These are phyloP conservation scores for Gymnothorax javanicus DNA, from an alignment of 2,797 vertebrate species.

Conservation along the genomic window DNA sequence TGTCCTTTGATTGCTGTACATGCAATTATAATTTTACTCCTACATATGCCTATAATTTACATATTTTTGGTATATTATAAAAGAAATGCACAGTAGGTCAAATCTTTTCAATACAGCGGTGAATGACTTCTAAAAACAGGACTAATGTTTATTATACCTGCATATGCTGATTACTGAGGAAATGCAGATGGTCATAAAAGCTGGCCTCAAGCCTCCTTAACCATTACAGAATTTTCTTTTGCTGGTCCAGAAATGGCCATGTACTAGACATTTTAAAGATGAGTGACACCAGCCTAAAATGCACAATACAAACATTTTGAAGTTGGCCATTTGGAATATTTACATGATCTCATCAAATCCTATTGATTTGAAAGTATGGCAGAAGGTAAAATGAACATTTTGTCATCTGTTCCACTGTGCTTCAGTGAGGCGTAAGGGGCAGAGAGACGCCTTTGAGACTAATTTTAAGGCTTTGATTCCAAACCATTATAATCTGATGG, in stretches of 20 bases:
- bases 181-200: too few relatives aligned
- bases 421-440: neutral
- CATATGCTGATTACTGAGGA: too few relatives aligned
- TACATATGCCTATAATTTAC: neutral
- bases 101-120: too few relatives aligned
- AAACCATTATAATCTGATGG: neutral
- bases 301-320: neutral
- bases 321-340: neutral
- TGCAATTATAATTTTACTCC: neutral
- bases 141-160: too few relatives aligned
- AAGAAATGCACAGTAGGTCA: neutral
- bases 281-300: neutral
- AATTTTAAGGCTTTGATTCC: neutral
- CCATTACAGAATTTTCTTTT: neutral
- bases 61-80: neutral
- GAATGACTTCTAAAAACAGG: too few relatives aligned
- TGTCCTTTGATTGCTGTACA: neutral
- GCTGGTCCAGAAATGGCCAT: neutral
- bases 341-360: too few relatives aligned
- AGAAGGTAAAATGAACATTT: neutral
- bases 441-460: neutral
- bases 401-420: neutral
- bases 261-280: neutral
- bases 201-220: neutral
- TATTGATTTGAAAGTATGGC: neutral